phyloP scores from a whole-genome alignment of 1,140 invertebrate genomes.

The Venturia canescens region DNA sequence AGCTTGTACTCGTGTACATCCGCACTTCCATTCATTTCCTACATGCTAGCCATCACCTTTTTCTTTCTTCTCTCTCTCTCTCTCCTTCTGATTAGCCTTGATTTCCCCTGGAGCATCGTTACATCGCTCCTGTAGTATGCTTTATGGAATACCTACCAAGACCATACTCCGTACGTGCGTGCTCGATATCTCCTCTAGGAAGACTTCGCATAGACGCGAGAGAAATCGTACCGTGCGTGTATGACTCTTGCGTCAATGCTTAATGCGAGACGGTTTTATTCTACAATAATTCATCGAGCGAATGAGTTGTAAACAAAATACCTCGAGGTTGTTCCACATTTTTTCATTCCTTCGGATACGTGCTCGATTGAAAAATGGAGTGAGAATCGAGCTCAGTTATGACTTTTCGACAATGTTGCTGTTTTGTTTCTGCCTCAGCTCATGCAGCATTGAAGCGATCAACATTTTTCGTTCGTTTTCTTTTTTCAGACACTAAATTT shows the following conservation, averaged over 20 bases:
- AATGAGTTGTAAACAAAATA: neutral
- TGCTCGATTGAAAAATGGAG: neutral
- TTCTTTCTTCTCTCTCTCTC: neutral
- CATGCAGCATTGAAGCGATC: too few relatives aligned
- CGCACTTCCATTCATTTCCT: neutral
- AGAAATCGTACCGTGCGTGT: neutral
- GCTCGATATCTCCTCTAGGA: neutral
- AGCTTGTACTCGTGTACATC: slow-evolving; percentile 54
- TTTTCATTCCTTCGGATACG: neutral
- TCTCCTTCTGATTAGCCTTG: neutral
- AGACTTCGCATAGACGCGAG: neutral
- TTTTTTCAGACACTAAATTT: too few relatives aligned
- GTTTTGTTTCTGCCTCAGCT: too few relatives aligned
- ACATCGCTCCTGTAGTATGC: neutral
- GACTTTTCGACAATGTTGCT: neutral
- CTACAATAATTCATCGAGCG: neutral
- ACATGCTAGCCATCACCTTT: neutral
- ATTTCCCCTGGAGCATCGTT: slow-evolving; percentile 3
- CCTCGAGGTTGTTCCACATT: neutral
- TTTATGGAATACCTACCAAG: neutral
- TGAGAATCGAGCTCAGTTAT: neutral
- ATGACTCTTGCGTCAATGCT: neutral
- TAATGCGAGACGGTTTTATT: neutral
- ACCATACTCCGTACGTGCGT: neutral
- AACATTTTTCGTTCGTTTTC: too few relatives aligned